Base-by-base conservation (phyloP, 2,888 invertebrate genomes). In the Lottia scabra region DNA sequence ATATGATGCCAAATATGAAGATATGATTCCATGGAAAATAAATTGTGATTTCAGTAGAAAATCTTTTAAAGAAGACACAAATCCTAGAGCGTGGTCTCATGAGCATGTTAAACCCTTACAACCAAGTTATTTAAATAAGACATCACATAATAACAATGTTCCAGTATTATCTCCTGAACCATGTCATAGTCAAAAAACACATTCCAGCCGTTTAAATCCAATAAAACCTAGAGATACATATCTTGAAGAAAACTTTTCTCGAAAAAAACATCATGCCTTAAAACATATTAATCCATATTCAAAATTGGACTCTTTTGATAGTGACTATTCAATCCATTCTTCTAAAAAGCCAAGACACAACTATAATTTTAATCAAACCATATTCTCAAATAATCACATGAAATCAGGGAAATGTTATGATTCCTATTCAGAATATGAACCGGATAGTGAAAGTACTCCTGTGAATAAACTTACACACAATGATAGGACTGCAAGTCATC, bases 1-100 rank as follows among this genome's bases (percentile, higher is more conserved):
- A 43, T 76, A 78, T 63, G 62, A 71, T 13, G 44, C 19, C 10
- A 48, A 65, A 26, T 16, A 56, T 2, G 19, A 56, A 26, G 16
- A 23, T 26, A 45, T 15, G 45, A 44, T 43, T 43, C 43, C 44
- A 23, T 13, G 62, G 19, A 23, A 27, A 19, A 16, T 27, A 10
- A 46, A 48, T 56, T 3, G 30, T 23, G 43, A 38, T 30, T 48
- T 8, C 26, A 19, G 16, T 5, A 38, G 27, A 16, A 30, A 48
- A 19, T 56, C 48, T n/a, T 56, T 68, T 8, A 46, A 48, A 48
- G 56, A 56, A 15, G 26, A 46, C 16, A 27, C 26, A n/a, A 46
- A 66, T 26, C 16, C 46, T 15, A 44, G 26, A 44, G 46, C 30
- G 16, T 46, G 46, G 66, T 8, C n/a, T 10, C 10, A 8, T n/a